Evolutionary conservation across 2,113 vertebrate genomes (phyloP).

Genomic region (Tychaedon coryphoeus): DNA sequence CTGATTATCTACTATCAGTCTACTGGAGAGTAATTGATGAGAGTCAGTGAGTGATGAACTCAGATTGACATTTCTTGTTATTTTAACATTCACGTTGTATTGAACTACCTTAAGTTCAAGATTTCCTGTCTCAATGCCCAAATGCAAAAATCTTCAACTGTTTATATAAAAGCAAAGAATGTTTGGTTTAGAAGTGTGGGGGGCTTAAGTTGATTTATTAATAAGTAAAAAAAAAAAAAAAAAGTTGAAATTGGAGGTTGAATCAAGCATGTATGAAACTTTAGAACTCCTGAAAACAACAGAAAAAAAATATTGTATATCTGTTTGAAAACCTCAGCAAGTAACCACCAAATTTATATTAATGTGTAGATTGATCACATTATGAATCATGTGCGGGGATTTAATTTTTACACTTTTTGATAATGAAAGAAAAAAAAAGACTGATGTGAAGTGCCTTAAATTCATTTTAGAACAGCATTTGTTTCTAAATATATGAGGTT

Average conservation of each 20-base stretch:
- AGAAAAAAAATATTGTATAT: background rate
- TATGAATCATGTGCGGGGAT: background rate
- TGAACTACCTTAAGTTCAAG: background rate
- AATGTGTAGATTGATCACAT: background rate
- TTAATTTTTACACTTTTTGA: background rate
- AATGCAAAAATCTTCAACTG: background rate
- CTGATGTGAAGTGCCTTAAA: background rate
- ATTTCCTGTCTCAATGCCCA: background rate
- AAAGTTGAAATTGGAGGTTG: background rate
- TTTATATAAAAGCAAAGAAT: background rate
- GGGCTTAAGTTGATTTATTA: background rate
- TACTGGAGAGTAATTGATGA: background rate
- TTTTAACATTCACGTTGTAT: background rate
- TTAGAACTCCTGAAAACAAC: background rate
- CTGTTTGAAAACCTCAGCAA: background rate
- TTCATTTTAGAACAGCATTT: background rate
- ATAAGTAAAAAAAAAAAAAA: background rate
- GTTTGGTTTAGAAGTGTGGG: background rate
- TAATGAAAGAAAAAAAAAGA: background rate
- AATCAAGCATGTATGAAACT: background rate
- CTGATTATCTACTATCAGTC: background rate
- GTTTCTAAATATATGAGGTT: background rate
- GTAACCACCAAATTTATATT: background rate
- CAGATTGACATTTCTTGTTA: accelerated
- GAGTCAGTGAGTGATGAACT: background rate